Base-by-base conservation (phyloP, 1,140 invertebrate genomes). In the Orussus abietinus region DNA sequence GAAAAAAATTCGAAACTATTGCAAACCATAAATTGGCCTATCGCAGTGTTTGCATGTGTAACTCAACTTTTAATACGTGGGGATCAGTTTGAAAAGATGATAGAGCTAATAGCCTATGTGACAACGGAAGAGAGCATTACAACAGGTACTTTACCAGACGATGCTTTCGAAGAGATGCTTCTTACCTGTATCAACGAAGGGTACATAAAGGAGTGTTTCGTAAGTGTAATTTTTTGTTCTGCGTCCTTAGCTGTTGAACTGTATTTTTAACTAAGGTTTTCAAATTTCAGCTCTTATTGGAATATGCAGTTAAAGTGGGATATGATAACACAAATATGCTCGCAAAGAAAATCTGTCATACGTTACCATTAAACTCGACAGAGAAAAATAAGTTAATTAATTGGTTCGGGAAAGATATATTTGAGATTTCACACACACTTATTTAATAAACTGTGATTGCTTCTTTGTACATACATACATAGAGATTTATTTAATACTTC, bases 151-250 rank as follows among this genome's bases (percentile, higher is more conserved):
- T 51, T 61, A 11, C n/a, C 36, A 1, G 2, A 2, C 1, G 4
- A 44, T 3, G 26, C 37, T 36, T 6, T 65, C 4, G 11, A 45
- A 4, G 32, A 57, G 26, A 38, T 71, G 11, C 53, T 64, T 5
- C 22, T 54, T 0, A 14, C 17, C 5, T 67, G 47, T 21, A 31
- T 71, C 19, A n/a, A 10, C 5, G 13, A 26, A 33, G 26, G 25
- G n/a, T 25, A 34, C 18, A 42, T 3, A 25, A 22, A 13, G 13
- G 30, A 15, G 19, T 28, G 30, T 13, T 13, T 4, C 2, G 21
- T 10, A 30, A 30, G 11, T 31, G 29, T 28, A 15, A 17, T 14
- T 3, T 40, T 14, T 30, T 15, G 32, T n/a, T 28, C 21, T 28
- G 12, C 22, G 29, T 28, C 2, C 3, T 28, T 28, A 28, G 25